These are phyloP conservation scores for Halcyon malimbica DNA, from an alignment of 2,113 vertebrate species.

Conservation along the genomic window DNA sequence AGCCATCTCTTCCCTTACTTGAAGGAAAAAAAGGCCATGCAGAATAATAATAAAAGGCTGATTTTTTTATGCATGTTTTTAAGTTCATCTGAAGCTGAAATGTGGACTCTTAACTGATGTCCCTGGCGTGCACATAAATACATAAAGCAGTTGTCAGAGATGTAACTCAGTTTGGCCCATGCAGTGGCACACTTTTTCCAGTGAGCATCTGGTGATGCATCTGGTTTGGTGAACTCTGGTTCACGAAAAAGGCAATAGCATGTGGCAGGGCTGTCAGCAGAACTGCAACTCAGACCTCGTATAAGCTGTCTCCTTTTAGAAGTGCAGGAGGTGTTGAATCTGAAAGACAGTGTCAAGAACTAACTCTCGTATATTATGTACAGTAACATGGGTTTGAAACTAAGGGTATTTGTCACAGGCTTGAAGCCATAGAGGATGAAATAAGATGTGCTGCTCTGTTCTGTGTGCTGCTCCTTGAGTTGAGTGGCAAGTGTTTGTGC, in stretches of 20 bases:
- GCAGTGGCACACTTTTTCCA: neutral
- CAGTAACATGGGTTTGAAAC: neutral
- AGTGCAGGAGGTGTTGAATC: neutral
- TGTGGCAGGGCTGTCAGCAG: neutral
- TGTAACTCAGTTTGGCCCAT: neutral
- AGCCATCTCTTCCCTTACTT: neutral
- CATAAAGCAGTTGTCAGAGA: neutral
- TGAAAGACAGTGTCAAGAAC: neutral
- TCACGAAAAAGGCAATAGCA: neutral
- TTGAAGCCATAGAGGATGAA: neutral
- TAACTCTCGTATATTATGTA: neutral
- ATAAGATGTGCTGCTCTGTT: neutral
- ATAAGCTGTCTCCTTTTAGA: neutral
- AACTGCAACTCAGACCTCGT: neutral
- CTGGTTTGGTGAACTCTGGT: neutral
- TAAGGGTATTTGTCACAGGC: neutral
- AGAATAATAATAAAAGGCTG: neutral
- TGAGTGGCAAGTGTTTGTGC: neutral
- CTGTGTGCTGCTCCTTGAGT: neutral
- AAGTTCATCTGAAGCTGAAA: neutral
- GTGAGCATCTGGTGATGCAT: neutral
- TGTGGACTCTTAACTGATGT: neutral
- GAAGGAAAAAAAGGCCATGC: accelerated
- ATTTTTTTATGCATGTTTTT: neutral
- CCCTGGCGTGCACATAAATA: neutral